phyloP scores from a whole-genome alignment of 2,888 invertebrate species.

The Mantis religiosa region DNA sequence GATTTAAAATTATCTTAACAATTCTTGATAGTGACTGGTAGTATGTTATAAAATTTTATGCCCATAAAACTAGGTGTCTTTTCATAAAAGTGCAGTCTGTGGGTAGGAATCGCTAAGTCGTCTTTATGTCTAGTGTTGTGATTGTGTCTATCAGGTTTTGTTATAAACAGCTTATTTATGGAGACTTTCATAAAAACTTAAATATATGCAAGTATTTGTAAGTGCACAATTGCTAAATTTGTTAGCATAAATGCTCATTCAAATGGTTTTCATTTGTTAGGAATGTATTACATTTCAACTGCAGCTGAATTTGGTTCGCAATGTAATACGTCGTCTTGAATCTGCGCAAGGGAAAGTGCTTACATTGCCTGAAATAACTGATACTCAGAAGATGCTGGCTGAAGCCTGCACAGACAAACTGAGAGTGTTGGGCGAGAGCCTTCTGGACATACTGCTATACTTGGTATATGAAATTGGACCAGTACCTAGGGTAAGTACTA shows the following conservation, averaged over 20 bases:
- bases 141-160: too few relatives aligned
- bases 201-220: too few relatives aligned
- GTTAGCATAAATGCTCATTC: background rate
- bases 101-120: too few relatives aligned
- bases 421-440: slow-evolving; percentile 72
- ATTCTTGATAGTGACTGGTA: too few relatives aligned
- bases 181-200: too few relatives aligned
- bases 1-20: too few relatives aligned
- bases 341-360: slow-evolving; percentile 43
- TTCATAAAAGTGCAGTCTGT: too few relatives aligned
- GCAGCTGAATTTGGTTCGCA: slow-evolving; percentile 78
- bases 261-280: slow-evolving; percentile 40
- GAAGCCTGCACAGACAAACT: slow-evolving; percentile 78
- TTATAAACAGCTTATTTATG: too few relatives aligned
- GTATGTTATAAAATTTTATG: too few relatives aligned
- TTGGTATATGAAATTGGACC: slow-evolving; percentile 59
- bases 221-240: too few relatives aligned
- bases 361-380: slow-evolving; percentile 11
- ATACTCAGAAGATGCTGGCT: slow-evolving; percentile 40
- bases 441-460: slow-evolving; percentile 76
- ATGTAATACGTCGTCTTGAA: slow-evolving; percentile 71
- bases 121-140: too few relatives aligned
- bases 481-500: slow-evolving; percentile 41
- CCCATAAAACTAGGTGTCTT: too few relatives aligned
- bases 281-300: slow-evolving; percentile 86